Base-by-base conservation (phyloP, 2,113 vertebrate species). In the Dipodomys stephensi region DNA sequence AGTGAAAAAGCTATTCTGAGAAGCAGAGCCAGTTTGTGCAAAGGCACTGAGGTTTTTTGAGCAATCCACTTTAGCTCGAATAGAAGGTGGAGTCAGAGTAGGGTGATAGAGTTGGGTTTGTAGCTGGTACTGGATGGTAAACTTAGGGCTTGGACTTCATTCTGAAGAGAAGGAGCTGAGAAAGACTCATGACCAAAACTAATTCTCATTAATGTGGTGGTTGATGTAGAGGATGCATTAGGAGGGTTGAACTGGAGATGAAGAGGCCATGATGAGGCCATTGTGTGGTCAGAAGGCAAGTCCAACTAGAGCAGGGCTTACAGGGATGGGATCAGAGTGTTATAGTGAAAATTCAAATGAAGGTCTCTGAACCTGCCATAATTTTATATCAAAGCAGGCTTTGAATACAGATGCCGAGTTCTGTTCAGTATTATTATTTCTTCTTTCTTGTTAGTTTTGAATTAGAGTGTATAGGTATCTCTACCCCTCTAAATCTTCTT, bases 41-140 rank as follows among this genome's bases (percentile, higher is more conserved):
- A 96, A 97, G 94, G 84, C 69, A 74, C 92, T 85, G 92, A 76
- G 85, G 73, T 71, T 91, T 92, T 91, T 78, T 73, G 89, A 94
- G 46, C 87, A 18, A 22, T 57, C n/a, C 9, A 1, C 15, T 0
- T 57, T 28, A 23, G 53, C 15, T n/a, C 22, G 30, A 35, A 2
- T 32, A 39, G 80, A 85, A 28, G 27, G 2, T 20, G 22, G 28
- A 4, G 4, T 23, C 28, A 64, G 12, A 27, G 27, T 6, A 13
- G 49, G 30, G 9, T 68, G 19, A 20, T 72, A 6, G 57, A 60
- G 30, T 44, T 18, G 65, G 80, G 68, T 53, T 7, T 67, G 2
- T 73, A 39, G 30, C 19, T n/a, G 28, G 32, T 92, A 28, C 49
- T 73, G 74, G 68, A 46, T 25, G 10, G 11, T 80, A 39, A 90